Base-by-base conservation (phyloP, 2,888 invertebrate species). In the Noctuana brunneofusca region DNA sequence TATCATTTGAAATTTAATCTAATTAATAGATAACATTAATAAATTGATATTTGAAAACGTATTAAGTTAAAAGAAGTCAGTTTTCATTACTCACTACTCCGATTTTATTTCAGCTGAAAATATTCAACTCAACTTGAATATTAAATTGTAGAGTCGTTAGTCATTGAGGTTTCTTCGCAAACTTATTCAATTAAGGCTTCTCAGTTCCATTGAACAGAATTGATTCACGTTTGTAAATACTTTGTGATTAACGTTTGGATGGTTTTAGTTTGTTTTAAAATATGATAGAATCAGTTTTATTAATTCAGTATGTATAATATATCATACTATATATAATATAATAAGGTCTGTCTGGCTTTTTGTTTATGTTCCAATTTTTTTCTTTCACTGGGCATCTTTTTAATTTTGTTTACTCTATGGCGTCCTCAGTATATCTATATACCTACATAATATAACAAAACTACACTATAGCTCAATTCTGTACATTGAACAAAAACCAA, bases 161-260 rank as follows among this genome's bases (percentile, higher is more conserved):
- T 46, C 52, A 59, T 54, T 48, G 35, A 35, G 24, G 54, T 48
- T 60, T 54, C 60, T 20, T 43, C 30, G 53, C 32, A 49, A 48
- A 60, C 46, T 60, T 60, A 18, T 54, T 54, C 60, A 60, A 60
- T 60, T 46, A 60, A 48, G 32, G 43, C 48, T 22, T 48, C 30
- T 46, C 16, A 24, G 43, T 60, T 60, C 46, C 18, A 48, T 46
- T 38, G 60, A 41, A 60, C 41, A 41, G 16, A 54, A 35, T 46
- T 38, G 35, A 35, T 54, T n/a, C 5, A n/a, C 35, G 18, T 48
- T 60, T 38, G 22, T 12, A 30, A 27, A 46, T 22, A 22, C 14
- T 53, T 16, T 59, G 3, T 56, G 30, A 46, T 56, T 32, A 46
- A 30, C 16, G n/a, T 24, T 49, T n/a, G n/a, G 9, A 22, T 14